phyloP scores from a whole-genome alignment of 2,888 invertebrate genomes.

The Xanthia togata region DNA sequence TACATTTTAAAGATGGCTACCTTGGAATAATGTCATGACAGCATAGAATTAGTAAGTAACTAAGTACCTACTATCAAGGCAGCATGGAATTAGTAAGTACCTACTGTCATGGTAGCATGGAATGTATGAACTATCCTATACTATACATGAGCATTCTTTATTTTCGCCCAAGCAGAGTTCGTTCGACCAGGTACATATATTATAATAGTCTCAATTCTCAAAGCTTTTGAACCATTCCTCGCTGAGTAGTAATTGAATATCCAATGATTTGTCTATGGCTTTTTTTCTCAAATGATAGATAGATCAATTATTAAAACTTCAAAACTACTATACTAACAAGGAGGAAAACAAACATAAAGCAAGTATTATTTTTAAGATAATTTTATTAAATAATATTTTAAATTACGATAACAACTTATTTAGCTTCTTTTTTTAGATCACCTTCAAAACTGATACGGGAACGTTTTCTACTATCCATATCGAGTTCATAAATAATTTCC shows the following conservation, averaged over 20 bases:
- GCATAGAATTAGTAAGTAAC: too few species aligned
- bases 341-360: neutral
- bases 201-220: neutral
- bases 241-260: neutral
- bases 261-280: too few species aligned
- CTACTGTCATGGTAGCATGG: too few species aligned
- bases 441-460: constrained; percentile 10
- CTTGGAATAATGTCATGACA: too few species aligned
- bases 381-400: neutral
- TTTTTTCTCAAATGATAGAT: neutral
- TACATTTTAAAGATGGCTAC: too few species aligned
- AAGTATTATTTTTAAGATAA: neutral
- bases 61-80: too few species aligned
- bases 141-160: too few species aligned
- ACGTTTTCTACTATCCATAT: constrained; percentile 39
- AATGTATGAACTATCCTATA: too few species aligned
- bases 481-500: constrained; percentile 69
- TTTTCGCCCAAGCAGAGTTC: too few species aligned
- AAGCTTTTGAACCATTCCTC: neutral
- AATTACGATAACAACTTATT: neutral
- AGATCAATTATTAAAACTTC: neutral
- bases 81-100: too few species aligned
- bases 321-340: neutral
- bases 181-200: too few species aligned
- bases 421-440: constrained; percentile 9